phyloP scores from a whole-genome alignment of 2,113 vertebrate genomes.

The Epinephelus lanceolatus region DNA sequence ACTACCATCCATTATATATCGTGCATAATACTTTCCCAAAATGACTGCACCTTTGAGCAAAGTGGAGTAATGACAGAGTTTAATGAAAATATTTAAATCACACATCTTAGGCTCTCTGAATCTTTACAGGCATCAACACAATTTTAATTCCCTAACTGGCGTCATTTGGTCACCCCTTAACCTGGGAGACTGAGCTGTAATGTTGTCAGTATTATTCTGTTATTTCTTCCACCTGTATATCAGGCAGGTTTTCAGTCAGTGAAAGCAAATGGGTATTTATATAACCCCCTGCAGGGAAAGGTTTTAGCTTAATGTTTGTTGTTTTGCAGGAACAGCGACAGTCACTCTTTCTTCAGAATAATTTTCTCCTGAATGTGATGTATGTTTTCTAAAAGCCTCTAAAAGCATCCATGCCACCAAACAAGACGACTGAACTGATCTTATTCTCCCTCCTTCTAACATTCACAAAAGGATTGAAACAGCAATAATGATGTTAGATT shows the following conservation, averaged over 20 bases:
- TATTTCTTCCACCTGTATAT: neutral
- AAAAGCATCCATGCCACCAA: neutral
- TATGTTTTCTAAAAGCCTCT: neutral
- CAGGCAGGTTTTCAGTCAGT: neutral
- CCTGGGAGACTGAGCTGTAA: neutral
- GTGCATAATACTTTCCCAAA: too few species aligned
- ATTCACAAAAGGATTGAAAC: neutral
- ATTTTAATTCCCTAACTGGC: neutral
- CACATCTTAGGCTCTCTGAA: neutral
- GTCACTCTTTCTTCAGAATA: neutral
- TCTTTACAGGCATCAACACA: neutral
- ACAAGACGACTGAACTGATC: neutral
- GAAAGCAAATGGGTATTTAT: neutral
- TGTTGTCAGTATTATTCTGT: neutral
- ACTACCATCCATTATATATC: too few species aligned
- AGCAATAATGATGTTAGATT: neutral
- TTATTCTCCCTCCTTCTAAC: neutral
- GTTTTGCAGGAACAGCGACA: too few species aligned
- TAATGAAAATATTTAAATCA: neutral
- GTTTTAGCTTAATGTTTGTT: neutral
- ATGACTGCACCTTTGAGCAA: too few species aligned
- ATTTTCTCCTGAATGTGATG: neutral
- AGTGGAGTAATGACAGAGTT: neutral
- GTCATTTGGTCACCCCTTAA: neutral
- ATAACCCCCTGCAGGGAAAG: neutral